Evolutionary conservation across 2,113 vertebrate species (phyloP).

Genomic region (Vidua chalybeata): DNA sequence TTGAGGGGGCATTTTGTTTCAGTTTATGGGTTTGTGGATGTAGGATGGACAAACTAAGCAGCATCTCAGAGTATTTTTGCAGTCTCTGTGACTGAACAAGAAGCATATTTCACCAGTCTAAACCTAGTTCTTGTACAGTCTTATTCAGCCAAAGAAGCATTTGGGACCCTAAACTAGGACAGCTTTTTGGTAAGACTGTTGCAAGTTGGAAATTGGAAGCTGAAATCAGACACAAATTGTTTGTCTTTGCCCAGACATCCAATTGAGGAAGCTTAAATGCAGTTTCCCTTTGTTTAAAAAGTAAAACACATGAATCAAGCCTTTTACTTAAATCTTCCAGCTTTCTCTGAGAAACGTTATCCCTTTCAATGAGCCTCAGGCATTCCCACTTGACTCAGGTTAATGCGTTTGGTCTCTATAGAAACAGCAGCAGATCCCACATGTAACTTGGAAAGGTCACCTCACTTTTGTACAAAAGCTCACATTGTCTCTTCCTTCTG

Average conservation of each 20-base stretch:
- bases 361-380: slow-evolving; percentile 60
- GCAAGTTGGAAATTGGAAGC: background rate
- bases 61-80: background rate
- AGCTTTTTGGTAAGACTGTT: background rate
- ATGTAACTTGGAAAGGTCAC: slow-evolving; percentile 72
- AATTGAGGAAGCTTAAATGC: background rate
- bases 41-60: background rate
- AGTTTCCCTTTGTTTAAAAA: slow-evolving; percentile 15
- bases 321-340: slow-evolving; percentile 45
- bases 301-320: slow-evolving; percentile 46
- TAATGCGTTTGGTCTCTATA: slow-evolving; percentile 75
- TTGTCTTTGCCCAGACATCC: background rate
- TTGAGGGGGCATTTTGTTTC: background rate
- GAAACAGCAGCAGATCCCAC: slow-evolving; percentile 70
- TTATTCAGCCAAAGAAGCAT: background rate
- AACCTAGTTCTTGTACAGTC: background rate
- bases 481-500: slow-evolving; percentile 54
- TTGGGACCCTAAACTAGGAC: background rate
- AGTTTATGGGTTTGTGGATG: background rate
- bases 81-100: background rate
- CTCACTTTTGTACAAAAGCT: slow-evolving; percentile 72
- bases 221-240: background rate
- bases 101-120: background rate
- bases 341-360: slow-evolving; percentile 61
- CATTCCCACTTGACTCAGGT: slow-evolving; percentile 70